Base-by-base conservation (phyloP, 2,888 invertebrate genomes). In the Caenorhabditis auriculariae region DNA sequence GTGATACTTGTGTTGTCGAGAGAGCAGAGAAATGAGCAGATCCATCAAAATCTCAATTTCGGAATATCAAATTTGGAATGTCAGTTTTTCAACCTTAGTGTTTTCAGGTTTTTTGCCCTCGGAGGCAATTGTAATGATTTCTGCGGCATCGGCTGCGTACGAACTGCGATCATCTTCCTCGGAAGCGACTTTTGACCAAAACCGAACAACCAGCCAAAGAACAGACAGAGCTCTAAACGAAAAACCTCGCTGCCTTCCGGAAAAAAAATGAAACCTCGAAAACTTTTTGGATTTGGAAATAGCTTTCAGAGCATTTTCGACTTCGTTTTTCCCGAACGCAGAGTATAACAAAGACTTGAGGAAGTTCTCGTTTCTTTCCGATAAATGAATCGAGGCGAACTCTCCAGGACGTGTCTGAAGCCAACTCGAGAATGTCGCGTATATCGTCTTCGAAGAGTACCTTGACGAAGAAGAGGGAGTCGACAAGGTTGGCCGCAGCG, bases 31-130 rank as follows among this genome's bases (percentile, higher is more conserved):
- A 7, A 73, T 59, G 2, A 73, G 53, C 28, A 73, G 51, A 60
- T 73, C 72, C 39, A 70, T 55, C 6, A 73, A 58, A 29, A 70
- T 59, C 60, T 68, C 21, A 41, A 51, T n/a, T n/a, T n/a, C n/a
- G n/a, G n/a, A n/a, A n/a, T n/a, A n/a, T n/a, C n/a, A n/a, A n/a
- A n/a, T n/a, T n/a, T n/a, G n/a, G n/a, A n/a, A n/a, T n/a, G n/a
- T n/a, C n/a, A n/a, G n/a, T n/a, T n/a, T n/a, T n/a, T n/a, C n/a
- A n/a, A n/a, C n/a, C n/a, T n/a, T n/a, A n/a, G n/a, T n/a, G n/a
- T n/a, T n/a, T n/a, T n/a, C n/a, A n/a, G n/a, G 1, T 12, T 27
- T 45, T 27, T 19, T 26, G 21, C 12, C 28, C 9, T n/a, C n/a
- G n/a, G 35, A 21, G 17, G 60, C 70, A 24, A 70, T 70, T 1